phyloP scores from a whole-genome alignment of 2,113 vertebrate genomes.

The Petromus typicus region DNA sequence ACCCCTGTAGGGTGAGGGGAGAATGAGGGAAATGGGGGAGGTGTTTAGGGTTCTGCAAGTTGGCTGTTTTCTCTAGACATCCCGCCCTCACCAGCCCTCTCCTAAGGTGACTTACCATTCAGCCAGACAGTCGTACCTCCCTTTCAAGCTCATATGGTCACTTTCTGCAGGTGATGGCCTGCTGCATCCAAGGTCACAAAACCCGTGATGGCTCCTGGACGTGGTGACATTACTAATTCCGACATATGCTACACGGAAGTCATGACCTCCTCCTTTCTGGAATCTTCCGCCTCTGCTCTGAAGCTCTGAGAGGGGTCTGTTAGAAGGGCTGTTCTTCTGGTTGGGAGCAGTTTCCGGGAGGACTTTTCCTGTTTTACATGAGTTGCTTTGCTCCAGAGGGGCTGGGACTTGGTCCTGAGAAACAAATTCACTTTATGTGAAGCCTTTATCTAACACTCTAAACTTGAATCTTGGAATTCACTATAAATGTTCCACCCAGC shows the following conservation, averaged over 20 bases:
- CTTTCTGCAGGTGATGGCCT: not conserved
- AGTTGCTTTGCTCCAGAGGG: not conserved
- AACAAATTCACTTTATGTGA: not conserved
- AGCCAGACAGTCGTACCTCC: not conserved
- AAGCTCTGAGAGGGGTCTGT: not conserved
- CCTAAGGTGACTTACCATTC: not conserved
- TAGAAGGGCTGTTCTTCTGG: not conserved
- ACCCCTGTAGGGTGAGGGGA: not conserved
- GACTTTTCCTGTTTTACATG: not conserved
- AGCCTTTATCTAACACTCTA: not conserved
- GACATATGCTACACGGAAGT: not conserved
- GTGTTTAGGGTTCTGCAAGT: not conserved
- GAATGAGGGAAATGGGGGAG: not conserved
- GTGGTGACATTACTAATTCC: not conserved
- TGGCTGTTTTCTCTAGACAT: not conserved
- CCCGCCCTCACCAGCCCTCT: not conserved
- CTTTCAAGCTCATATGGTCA: not conserved
- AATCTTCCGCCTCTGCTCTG: not conserved
- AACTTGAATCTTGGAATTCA: not conserved
- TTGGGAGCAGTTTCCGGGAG: not conserved
- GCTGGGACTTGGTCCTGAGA: not conserved
- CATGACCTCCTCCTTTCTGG: not conserved
- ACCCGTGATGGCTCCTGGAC: not conserved
- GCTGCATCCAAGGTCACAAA: not conserved
- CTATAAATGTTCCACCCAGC: not conserved